Base-by-base conservation (phyloP, 2,797 vertebrate genomes). In the Pachyuromys duprasi region DNA sequence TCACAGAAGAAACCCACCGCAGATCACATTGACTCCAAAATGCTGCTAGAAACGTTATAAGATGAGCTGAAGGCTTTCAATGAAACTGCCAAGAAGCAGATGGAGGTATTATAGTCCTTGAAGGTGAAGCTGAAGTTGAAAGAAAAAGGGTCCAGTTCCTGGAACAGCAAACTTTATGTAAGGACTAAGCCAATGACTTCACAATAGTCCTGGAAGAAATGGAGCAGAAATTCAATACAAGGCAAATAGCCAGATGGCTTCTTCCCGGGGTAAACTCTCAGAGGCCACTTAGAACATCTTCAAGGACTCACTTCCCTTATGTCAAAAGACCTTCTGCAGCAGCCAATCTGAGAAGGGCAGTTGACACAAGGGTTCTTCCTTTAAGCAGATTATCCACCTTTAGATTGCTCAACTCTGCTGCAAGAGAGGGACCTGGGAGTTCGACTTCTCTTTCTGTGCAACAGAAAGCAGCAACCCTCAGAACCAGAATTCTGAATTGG, bases 21-120 rank as follows among this genome's bases (percentile, higher is more conserved):
- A 14, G 55, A 57, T 57, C 55, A 57, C 55, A 17, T 17, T 14
- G 55, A 57, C 55, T 14, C 55, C 55, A 57, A 99, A 98, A 62
- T 96, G 83, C 96, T 98, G 26, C 98, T 98, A 3, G 97, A 98
- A 95, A 96, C 97, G 70, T 97, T 98, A 33, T 33, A 96, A 91
- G 97, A 96, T 83, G 98, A 98, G 4, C 65, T 99, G 97, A 97
- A 76, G 90, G 60, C 93, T 3, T 99, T 98, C 97, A 98, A 96
- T 22, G 91, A 98, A 96, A 96, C 90, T 11, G 97, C 95, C 93
- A 97, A 78, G 78, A 95, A 98, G 86, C 98, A 98, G 89, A 98
- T 97, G 67, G 97, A 98, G 8, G 89, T 93, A 13, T 90, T 98
- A 83, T 97, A 98, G 98, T n/a, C 96, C 15, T 93, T 97, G 0